Percentiles rank a stretch among this genome's conserved stretches.
These are phyloP conservation scores for Amazonetta brasiliensis DNA, from an alignment of 2,797 vertebrate species.

Conservation along the genomic window DNA sequence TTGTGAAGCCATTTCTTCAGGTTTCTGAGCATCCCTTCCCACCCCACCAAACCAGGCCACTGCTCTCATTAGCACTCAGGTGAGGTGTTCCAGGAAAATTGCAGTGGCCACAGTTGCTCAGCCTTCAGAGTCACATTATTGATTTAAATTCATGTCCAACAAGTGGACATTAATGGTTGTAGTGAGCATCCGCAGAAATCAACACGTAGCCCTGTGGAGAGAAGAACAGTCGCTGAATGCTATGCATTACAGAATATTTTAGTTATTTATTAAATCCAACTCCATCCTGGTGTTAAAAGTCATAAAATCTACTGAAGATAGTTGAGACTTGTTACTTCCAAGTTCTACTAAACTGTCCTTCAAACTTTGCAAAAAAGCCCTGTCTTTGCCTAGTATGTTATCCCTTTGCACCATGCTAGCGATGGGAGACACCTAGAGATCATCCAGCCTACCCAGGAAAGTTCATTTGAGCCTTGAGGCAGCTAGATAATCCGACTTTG, in stretches of 20 bases:
- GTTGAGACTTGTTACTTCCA: not conserved
- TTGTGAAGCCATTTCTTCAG: not conserved
- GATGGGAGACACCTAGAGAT: not conserved
- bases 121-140: not conserved
- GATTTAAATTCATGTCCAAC: not conserved
- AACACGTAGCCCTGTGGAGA: constrained; percentile 70
- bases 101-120: not conserved
- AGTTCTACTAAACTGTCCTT: not conserved
- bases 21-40: not conserved
- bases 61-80: not conserved
- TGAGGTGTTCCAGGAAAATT: not conserved
- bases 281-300: not conserved
- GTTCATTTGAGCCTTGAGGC: not conserved
- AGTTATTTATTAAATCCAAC: not conserved
- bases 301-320: not conserved
- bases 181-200: constrained; percentile 73
- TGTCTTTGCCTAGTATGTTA: not conserved
- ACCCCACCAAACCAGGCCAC: not conserved
- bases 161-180: constrained; percentile 43
- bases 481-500: not conserved
- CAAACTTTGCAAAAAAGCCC: not conserved
- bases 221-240: not conserved
- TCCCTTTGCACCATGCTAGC: not conserved
- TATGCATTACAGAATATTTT: not conserved
- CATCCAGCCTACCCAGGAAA: not conserved